Base-by-base conservation (phyloP, 1,140 invertebrate species). In the Pseudomyrmex cubaensis region DNA sequence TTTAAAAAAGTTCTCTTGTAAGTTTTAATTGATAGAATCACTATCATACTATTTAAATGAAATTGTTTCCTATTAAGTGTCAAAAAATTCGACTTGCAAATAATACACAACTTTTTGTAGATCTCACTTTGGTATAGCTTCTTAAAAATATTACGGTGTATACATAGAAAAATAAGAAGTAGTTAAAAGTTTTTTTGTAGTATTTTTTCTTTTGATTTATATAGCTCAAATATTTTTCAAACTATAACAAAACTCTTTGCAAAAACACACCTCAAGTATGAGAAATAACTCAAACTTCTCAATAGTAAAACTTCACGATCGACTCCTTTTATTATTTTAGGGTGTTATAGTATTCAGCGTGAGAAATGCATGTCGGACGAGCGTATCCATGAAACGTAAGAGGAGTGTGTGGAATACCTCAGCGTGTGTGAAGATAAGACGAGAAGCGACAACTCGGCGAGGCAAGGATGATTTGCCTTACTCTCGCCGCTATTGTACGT, bases 391-490 rank as follows among this genome's bases (percentile, higher is more conserved):
- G 69, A 83, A 87, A 69, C 72, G 72, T 57, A 52, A 8, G 86
- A 86, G 61, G 82, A 80, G 46, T 54, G 20, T 52, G 56, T 80
- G 70, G 69, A 84, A 84, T 87, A 69, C 57, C 17, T 83, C 57
- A 62, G 22, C 62, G 67, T 83, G 82, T 61, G 86, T 22, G 63
- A 66, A 87, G 85, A 87, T 87, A 80, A 87, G 85, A 84, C 73
- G 74, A 87, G 82, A 78, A 57, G 66, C 63, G 63, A 75, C 78
- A 62, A 52, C 35, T 62, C 52, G 56, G 62, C 56, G 44, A 66
- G 5, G 35, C 67, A 63, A 74, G 85, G 85, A 64, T 74, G 64
- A 25, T 48, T 74, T 73, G 20, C 52, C 15, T 35, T 70, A 25
- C 63, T 54, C 61, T 46, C 13, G 56, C 20, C 56, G 46, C 25